Percentiles rank a stretch among this genome's conserved stretches.
phyloP scores from a whole-genome alignment of 1,140 invertebrate species.

The Bombus affinis region DNA sequence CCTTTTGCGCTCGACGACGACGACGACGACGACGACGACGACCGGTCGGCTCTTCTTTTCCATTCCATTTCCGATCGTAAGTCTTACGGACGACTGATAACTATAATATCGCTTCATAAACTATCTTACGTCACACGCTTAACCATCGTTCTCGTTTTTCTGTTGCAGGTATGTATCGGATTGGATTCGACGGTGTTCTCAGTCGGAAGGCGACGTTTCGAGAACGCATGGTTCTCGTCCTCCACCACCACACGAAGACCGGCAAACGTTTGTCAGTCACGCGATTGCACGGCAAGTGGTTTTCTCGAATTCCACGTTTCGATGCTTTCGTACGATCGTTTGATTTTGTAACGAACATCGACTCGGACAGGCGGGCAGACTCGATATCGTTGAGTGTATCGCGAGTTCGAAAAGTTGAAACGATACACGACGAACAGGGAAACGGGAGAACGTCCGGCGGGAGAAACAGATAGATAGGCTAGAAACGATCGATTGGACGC shows the following conservation, averaged over 20 bases:
- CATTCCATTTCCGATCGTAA: not conserved
- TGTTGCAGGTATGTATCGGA: slow-evolving; percentile 79
- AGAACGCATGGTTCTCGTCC: slow-evolving; percentile 46
- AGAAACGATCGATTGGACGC: not conserved
- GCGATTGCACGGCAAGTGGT: slow-evolving; percentile 40
- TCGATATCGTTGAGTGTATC: not conserved
- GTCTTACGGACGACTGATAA: not conserved
- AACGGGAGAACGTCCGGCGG: not conserved
- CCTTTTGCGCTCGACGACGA: not conserved
- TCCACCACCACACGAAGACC: too few relatives aligned
- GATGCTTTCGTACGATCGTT: not conserved
- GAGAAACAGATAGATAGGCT: not conserved
- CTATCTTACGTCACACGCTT: not conserved
- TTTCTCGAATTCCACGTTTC: slow-evolving; percentile 62
- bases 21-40: too few relatives aligned
- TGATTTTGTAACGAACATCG: not conserved
- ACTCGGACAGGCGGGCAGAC: too few relatives aligned
- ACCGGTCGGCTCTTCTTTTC: not conserved
- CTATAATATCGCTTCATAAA: not conserved
- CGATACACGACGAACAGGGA: not conserved
- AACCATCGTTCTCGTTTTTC: slow-evolving; percentile 49
- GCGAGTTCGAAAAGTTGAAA: not conserved
- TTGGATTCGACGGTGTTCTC: slow-evolving; percentile 57
- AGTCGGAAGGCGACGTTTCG: slow-evolving; percentile 58
- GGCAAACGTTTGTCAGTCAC: slow-evolving; percentile 54